These are phyloP conservation scores for Gallinago media DNA, from an alignment of 2,113 vertebrate species.

Conservation along the genomic window DNA sequence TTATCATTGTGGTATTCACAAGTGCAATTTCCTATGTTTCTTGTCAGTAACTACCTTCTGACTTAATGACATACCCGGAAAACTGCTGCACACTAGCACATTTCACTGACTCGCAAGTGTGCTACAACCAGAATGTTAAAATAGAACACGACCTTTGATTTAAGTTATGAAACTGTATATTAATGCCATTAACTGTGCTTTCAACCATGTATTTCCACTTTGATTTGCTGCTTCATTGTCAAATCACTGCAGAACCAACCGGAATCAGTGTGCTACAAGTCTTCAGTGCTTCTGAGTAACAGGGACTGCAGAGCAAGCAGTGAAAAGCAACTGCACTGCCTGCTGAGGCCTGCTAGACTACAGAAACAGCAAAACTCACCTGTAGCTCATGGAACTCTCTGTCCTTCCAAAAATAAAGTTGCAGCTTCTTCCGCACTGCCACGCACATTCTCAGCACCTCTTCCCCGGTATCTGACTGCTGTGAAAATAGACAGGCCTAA, in stretches of 20 bases:
- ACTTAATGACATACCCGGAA: not conserved
- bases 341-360: not conserved
- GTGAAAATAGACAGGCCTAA: slow-evolving; percentile 22
- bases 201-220: not conserved
- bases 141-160: not conserved
- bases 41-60: not conserved
- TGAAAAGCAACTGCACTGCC: not conserved
- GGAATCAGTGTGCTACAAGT: not conserved
- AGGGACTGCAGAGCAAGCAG: not conserved
- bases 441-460: slow-evolving; percentile 93
- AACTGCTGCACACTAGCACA: not conserved
- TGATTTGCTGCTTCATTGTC: not conserved
- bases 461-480: slow-evolving; percentile 88
- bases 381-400: slow-evolving; percentile 94
- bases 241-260: not conserved
- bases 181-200: not conserved
- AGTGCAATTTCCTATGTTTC: not conserved
- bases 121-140: not conserved
- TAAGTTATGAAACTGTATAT: not conserved
- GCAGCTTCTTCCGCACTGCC: slow-evolving; percentile 94
- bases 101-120: not conserved
- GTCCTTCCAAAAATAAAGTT: slow-evolving; percentile 98
- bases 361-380: slow-evolving; percentile 15
- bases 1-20: not conserved
- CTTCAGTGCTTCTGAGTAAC: not conserved